Percentiles rank a stretch among this genome's conserved stretches.
Conservation (phyloP, 2,888 invertebrate species). For the Boloria euphrosyne region DNA sequence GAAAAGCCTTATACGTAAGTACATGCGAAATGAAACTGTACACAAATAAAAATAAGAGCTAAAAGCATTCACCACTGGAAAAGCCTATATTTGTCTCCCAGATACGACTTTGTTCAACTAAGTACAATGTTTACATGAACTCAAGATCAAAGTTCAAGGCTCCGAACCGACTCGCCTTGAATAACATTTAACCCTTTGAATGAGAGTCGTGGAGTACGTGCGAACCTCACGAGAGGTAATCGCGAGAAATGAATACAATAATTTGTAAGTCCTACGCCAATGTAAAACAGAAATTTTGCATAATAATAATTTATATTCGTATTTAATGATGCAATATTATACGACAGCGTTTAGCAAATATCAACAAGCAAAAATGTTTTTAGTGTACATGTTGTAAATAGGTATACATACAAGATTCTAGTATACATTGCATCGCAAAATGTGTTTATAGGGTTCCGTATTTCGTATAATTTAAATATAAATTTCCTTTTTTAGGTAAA, state of each 20-base stretch:
- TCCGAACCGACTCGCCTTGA: constrained; percentile 42
- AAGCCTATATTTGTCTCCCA: constrained; percentile 1
- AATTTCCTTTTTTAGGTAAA: no score
- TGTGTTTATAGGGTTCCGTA: no score
- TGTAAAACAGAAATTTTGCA: neutral
- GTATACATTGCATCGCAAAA: no score
- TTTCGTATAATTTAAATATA: no score
- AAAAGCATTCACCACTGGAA: neutral
- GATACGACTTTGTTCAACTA: constrained; percentile 7
- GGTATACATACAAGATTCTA: no score
- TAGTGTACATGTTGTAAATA: no score
- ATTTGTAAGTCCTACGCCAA: neutral
- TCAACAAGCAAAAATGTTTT: no score
- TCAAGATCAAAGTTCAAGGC: constrained; percentile 46
- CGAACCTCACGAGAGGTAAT: constrained; percentile 45
- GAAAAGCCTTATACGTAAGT: no score
- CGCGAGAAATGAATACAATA: constrained; percentile 22
- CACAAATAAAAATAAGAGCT: neutral
- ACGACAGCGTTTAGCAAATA: no score
- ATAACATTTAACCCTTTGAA: constrained; percentile 39
- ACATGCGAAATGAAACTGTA: no score
- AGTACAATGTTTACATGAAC: constrained; percentile 25
- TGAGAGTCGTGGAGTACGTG: constrained; percentile 25
- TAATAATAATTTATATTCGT: neutral
- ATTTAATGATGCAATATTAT: neutral